Evolutionary conservation across 2,888 invertebrate species (phyloP).

Genomic region (Harpalus rufipes): DNA sequence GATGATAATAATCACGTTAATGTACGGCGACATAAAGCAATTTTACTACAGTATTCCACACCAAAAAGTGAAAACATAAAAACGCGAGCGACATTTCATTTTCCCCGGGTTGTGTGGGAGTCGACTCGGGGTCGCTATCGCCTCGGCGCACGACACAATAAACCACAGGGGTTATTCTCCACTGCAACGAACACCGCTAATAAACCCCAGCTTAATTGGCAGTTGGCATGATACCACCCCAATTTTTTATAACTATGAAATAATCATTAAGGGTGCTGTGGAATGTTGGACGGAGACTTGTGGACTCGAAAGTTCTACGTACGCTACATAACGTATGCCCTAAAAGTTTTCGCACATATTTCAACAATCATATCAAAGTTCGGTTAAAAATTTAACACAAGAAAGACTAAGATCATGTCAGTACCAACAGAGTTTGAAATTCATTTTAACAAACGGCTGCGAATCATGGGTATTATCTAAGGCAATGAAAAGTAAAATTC

Average conservation of each 20-base stretch:
- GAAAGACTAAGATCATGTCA: too few species aligned
- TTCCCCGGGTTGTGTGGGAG: background rate
- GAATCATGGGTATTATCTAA: too few species aligned
- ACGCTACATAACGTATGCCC: background rate
- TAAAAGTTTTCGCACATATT: too few species aligned
- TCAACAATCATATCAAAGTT: too few species aligned
- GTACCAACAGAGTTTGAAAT: too few species aligned
- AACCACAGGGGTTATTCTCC: constrained; percentile 41
- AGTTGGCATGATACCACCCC: constrained; percentile 49
- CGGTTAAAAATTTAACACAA: too few species aligned
- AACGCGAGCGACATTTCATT: constrained; percentile 51
- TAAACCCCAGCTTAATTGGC: constrained; percentile 54
- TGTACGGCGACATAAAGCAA: constrained; percentile 37
- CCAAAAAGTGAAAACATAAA: constrained; percentile 50
- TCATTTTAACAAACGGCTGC: too few species aligned
- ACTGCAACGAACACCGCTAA: constrained; percentile 45
- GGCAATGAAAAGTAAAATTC: too few species aligned
- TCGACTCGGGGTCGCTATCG: constrained; percentile 25
- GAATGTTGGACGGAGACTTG: background rate
- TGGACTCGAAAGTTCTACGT: background rate
- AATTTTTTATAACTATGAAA: constrained; percentile 39
- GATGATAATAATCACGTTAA: constrained; percentile 53
- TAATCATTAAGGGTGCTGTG: constrained; percentile 23
- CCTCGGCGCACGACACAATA: constrained; percentile 48
- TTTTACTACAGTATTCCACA: constrained; percentile 40